Evolutionary conservation across 2,888 invertebrate genomes (phyloP).

Genomic region (Fragum whitleyi): DNA sequence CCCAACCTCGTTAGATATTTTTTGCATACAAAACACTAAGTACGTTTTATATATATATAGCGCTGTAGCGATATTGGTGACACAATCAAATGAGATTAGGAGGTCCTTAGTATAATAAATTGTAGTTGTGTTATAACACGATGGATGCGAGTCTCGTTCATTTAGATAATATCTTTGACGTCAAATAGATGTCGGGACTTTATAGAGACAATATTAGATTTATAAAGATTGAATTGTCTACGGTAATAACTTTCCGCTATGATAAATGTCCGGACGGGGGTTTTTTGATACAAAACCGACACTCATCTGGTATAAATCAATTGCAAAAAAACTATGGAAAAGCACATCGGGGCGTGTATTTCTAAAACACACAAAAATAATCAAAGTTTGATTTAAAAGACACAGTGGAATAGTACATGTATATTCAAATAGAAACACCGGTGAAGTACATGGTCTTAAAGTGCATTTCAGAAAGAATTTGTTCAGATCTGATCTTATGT

Average conservation of each 20-base stretch:
- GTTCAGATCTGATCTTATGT: no score
- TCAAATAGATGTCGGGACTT: not conserved
- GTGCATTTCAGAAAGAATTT: no score
- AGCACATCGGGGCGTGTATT: not conserved
- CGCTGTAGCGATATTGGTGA: no score
- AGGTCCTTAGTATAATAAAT: not conserved
- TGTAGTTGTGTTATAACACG: not conserved
- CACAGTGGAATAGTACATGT: not conserved
- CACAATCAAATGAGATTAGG: no score
- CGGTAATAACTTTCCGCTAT: conserved; percentile 3
- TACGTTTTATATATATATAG: no score
- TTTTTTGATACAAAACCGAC: conserved; percentile 13
- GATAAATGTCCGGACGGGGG: conserved; percentile 2
- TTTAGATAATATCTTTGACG: conserved; percentile 4
- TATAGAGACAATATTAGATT: conserved; percentile 16
- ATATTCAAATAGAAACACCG: no score
- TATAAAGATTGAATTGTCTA: conserved; percentile 21
- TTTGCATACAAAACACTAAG: no score
- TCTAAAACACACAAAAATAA: not conserved
- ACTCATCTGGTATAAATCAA: conserved; percentile 1
- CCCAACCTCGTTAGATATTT: no score
- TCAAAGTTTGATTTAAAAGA: not conserved
- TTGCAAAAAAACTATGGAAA: not conserved
- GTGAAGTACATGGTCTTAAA: no score
- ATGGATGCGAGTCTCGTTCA: not conserved